Conservation (phyloP, 1,140 invertebrate genomes). For the Cotesia typhae region DNA sequence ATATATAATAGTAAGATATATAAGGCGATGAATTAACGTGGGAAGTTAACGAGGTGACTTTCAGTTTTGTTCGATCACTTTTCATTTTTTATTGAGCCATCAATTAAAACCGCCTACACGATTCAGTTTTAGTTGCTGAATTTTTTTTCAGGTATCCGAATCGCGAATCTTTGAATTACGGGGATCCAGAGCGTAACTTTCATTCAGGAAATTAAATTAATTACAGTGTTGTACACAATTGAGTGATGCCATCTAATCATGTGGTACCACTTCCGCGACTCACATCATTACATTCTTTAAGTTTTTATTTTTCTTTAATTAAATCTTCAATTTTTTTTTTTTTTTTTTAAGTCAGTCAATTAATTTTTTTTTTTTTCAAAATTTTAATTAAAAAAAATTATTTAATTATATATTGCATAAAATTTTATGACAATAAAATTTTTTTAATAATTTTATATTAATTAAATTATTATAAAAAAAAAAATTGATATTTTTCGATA, state of each 20-base stretch:
- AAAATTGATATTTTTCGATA: no score
- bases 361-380: no score
- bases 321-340: no score
- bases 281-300: constrained; percentile 29
- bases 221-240: constrained; percentile 42
- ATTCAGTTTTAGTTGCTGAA: not conserved
- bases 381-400: no score
- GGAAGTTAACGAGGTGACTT: not conserved
- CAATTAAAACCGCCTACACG: no score
- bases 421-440: no score
- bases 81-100: constrained; percentile 8
- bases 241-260: constrained; percentile 33
- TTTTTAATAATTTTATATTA: no score
- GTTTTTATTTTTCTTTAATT: constrained; percentile 29
- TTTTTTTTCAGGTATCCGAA: constrained; percentile 1
- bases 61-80: constrained; percentile 3
- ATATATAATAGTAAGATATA: no score
- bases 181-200: constrained; percentile 36
- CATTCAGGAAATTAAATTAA: constrained; percentile 51
- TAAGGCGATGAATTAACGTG: no score
- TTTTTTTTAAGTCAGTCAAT: no score
- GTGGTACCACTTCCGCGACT: constrained; percentile 33
- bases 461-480: no score
- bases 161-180: constrained; percentile 16
- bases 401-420: no score